Evolutionary conservation across 2,797 vertebrate genomes (phyloP), one percentile per base, ranked within the genome.

Genomic region (Stomatorhinus walkeri): DNA sequence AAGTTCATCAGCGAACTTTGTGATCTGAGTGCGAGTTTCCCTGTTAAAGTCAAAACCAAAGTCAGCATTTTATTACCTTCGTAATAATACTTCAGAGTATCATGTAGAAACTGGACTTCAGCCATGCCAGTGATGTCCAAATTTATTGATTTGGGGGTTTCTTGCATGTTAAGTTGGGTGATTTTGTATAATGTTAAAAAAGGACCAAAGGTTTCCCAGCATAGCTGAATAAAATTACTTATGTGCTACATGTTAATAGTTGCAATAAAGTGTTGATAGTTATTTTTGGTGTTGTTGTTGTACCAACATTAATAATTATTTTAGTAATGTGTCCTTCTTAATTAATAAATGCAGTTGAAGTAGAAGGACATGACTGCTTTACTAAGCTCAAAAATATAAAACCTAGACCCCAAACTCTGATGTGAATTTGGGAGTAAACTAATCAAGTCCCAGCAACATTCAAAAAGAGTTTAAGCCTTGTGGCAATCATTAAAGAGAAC

Each of bases 1-100:
- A 91, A 93, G 94, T 90, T 93, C 92, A 93, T 93, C 91, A 92
- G 93, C 91, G 93, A 93, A 89, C 91, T 90, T 90, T 87, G 89
- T 90, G 68, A 89, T 89, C 86, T 90, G 91, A 83, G 91, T 89
- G 92, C 91, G 92, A 94, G 79, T 89, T 90, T 91, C 89, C 72
- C 88, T 91, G 24, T 91, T 89, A 81, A 46, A 46, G 40, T 83
- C 79, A 22, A 24, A 83, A 83, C 43, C 79, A 49, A 48, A 48
- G 79, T 48, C 46, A 46, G 43, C 19, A 7, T 87, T 87, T 28
- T 87, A 16, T 19, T 40, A 22, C 86, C 24, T 16, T 40, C 22
- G 36, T 61, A 87, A 5, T 61, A 36, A 87, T 59, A 24, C 14
- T 87, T 36, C 12, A 49, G 19, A 43, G 19, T 46, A 43, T 46